Evolutionary conservation across 2,797 vertebrate genomes (phyloP).

Genomic region (Onychomys arenicola): DNA sequence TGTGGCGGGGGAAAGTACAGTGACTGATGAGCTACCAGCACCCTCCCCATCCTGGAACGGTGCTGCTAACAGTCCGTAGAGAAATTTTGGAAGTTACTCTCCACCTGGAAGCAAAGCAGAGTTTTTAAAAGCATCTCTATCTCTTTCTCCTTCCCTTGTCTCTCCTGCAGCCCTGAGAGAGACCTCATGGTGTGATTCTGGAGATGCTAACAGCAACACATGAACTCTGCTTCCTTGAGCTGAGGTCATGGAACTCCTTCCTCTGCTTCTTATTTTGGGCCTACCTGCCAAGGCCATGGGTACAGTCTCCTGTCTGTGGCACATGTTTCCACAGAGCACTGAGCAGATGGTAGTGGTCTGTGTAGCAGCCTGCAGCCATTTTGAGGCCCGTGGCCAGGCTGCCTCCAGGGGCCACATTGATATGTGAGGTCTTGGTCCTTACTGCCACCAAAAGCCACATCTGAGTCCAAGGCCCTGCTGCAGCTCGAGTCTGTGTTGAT

Average conservation of each 20-base stretch:
- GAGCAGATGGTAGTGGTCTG: not conserved
- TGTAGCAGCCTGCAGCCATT: not conserved
- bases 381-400: not conserved
- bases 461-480: not conserved
- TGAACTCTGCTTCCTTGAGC: not conserved
- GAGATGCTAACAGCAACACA: not conserved
- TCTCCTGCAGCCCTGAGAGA: not conserved
- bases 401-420: not conserved
- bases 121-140: not conserved
- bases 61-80: not conserved
- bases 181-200: not conserved
- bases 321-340: not conserved
- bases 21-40: not conserved
- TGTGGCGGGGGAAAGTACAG: not conserved
- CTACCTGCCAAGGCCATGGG: not conserved
- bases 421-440: not conserved
- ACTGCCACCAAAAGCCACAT: not conserved
- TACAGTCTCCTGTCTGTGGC: not conserved
- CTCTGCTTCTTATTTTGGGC: not conserved
- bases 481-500: not conserved
- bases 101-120: not conserved
- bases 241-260: not conserved
- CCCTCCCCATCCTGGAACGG: too few relatives aligned
- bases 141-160: not conserved
- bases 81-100: not conserved